These are phyloP conservation scores for Ostrea denselamellosa DNA, from an alignment of 1,140 invertebrate species.

Conservation along the genomic window DNA sequence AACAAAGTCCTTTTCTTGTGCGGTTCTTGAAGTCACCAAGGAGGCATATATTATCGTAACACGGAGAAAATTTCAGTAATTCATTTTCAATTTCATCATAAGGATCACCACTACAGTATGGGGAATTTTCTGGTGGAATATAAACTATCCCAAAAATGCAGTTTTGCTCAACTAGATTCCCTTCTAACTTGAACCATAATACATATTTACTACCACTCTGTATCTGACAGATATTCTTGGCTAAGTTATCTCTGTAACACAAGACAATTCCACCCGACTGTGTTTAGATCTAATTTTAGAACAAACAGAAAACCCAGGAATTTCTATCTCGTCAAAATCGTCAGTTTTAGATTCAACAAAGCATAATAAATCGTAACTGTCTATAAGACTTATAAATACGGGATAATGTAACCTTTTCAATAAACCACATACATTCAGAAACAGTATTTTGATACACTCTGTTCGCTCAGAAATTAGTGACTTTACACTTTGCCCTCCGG, in stretches of 20 bases:
- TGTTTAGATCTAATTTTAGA: neutral
- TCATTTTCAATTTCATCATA: no score
- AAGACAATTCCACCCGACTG: neutral
- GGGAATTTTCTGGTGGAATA: neutral
- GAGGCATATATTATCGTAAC: no score
- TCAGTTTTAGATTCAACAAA: neutral
- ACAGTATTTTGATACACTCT: neutral
- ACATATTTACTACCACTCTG: neutral
- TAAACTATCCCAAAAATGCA: neutral
- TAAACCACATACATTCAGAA: neutral
- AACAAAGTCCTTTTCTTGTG: no score
- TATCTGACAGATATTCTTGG: neutral
- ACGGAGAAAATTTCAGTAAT: no score
- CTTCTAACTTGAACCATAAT: neutral
- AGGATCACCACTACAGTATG: no score
- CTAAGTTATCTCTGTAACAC: neutral
- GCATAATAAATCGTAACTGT: neutral
- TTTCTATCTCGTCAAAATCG: neutral
- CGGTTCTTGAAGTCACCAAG: no score
- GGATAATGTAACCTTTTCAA: neutral
- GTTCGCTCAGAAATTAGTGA: no score
- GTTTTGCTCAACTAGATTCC: neutral
- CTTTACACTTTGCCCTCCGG: no score
- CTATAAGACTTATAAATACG: neutral
- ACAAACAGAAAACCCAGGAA: neutral